These are phyloP conservation scores for Allolobophora icterica DNA, from an alignment of 2,888 invertebrate genomes.

Conservation along the genomic window DNA sequence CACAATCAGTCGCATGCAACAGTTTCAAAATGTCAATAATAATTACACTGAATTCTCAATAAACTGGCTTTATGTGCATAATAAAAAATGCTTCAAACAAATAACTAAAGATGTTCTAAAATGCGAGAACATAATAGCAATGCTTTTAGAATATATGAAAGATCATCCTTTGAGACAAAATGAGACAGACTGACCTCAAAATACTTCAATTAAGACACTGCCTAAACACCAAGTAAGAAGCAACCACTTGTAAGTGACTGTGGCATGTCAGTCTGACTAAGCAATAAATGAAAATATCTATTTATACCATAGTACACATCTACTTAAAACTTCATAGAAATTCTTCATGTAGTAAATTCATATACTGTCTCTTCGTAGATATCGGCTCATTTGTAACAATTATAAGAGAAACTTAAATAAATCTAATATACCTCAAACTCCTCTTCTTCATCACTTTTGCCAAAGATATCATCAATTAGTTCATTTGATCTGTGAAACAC, in stretches of 20 bases:
- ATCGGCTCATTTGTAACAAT: not conserved
- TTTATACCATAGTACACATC: not conserved
- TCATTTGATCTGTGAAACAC: slow-evolving; percentile 51
- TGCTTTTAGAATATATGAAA: not conserved
- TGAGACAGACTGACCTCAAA: no score
- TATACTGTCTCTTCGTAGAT: not conserved
- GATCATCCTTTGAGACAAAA: not conserved
- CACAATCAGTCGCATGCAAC: not conserved
- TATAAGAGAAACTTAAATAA: not conserved
- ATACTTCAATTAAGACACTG: not conserved
- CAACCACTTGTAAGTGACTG: no score
- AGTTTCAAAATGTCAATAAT: not conserved
- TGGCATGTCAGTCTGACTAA: no score
- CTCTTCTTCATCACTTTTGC: slow-evolving; percentile 67
- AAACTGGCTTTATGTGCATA: not conserved
- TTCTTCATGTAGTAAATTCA: not conserved
- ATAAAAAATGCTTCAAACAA: not conserved
- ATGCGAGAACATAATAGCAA: not conserved
- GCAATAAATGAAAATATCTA: no score
- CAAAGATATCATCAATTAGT: slow-evolving; percentile 67
- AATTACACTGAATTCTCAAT: not conserved
- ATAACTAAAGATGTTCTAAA: not conserved
- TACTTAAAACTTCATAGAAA: not conserved
- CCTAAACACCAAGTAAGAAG: not conserved
- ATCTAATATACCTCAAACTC: slow-evolving; percentile 61